Evolutionary conservation across 2,797 vertebrate genomes (phyloP).

Genomic region (Salarias fasciatus): DNA sequence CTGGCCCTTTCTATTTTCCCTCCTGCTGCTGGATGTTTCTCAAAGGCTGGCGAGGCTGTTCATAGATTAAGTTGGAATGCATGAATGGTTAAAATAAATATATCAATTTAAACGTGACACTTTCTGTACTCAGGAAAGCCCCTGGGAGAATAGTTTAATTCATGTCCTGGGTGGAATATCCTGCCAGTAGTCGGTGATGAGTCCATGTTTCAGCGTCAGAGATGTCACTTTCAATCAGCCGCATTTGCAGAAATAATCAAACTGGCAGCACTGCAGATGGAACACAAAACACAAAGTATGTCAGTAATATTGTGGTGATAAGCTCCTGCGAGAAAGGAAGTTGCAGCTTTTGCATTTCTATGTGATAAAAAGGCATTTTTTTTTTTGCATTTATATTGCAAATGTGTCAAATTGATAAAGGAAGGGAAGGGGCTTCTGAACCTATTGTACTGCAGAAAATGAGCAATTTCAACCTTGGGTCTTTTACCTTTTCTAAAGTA

Average conservation of each 20-base stretch:
- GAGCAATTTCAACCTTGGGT: too few species aligned
- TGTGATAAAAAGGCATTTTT: too few species aligned
- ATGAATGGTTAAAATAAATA: background rate
- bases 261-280: background rate
- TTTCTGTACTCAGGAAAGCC: background rate
- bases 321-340: too few species aligned
- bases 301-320: background rate
- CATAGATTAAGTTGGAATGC: conserved; percentile 3
- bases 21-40: background rate
- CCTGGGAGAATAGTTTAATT: conserved; percentile 1
- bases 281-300: background rate
- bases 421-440: too few species aligned
- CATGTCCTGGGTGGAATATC: conserved; percentile 13
- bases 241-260: conserved; percentile 13
- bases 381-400: too few species aligned
- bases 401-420: too few species aligned
- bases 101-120: background rate
- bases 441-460: too few species aligned
- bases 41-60: background rate
- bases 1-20: background rate
- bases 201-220: conserved; percentile 29
- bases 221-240: conserved; percentile 28
- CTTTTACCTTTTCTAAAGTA: too few species aligned
- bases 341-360: too few species aligned
- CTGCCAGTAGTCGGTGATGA: conserved; percentile 24